Conservation (phyloP, 2,888 invertebrate species). For the Troilus luridus region DNA sequence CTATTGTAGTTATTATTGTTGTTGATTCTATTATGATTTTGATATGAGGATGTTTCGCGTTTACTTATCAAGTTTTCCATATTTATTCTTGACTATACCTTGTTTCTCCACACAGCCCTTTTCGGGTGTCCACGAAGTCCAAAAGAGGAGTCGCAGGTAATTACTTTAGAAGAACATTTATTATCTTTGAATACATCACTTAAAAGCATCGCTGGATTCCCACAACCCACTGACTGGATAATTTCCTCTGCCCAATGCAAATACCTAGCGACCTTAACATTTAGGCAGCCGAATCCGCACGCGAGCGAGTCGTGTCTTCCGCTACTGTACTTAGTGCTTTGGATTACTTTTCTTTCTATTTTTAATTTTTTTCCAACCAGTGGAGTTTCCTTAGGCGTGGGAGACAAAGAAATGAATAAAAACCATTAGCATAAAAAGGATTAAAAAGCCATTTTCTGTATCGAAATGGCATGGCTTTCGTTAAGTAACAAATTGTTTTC, state of each 20-base stretch:
- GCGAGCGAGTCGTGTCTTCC: slow-evolving; percentile 13
- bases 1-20: no score
- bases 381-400: slow-evolving; percentile 4
- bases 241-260: slow-evolving; percentile 33
- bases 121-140: no score
- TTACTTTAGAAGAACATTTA: background rate
- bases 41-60: no score
- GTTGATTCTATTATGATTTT: no score
- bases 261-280: slow-evolving; percentile 37
- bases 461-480: background rate
- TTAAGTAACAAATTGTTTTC: background rate
- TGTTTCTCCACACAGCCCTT: no score
- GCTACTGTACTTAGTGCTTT: background rate
- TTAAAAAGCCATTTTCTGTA: background rate
- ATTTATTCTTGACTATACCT: no score
- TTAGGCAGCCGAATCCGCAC: background rate
- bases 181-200: background rate
- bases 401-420: background rate
- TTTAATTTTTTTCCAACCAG: background rate
- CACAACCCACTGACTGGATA: background rate
- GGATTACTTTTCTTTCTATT: background rate
- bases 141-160: no score
- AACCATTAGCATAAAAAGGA: background rate
- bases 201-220: background rate
- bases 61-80: no score